Evolutionary conservation across 1,140 invertebrate species (phyloP).

Genomic region (Parapsyche elsis): DNA sequence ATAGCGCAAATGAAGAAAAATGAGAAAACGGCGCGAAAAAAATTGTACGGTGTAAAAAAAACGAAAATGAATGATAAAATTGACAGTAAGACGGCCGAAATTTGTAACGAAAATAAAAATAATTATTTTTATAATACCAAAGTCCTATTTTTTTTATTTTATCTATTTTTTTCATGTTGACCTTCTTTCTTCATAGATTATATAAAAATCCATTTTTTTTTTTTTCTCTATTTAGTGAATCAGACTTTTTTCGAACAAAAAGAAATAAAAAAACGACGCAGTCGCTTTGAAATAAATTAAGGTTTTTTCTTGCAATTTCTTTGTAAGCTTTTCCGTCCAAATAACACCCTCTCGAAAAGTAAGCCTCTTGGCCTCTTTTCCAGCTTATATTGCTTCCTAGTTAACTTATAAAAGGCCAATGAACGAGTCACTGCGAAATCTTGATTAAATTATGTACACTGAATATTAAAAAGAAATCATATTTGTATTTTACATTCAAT

Average conservation of each 20-base stretch:
- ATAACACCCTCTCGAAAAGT: not conserved
- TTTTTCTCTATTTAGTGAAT: too few relatives aligned
- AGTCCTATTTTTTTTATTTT: too few relatives aligned
- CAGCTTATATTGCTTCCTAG: not conserved
- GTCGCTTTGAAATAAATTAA: conserved; percentile 13
- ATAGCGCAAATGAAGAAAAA: conserved; percentile 10
- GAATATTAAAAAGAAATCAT: too few relatives aligned
- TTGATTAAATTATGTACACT: too few relatives aligned
- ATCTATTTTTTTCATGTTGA: too few relatives aligned
- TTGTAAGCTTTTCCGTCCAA: not conserved
- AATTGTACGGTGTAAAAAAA: not conserved
- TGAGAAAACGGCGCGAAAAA: not conserved
- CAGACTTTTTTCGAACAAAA: too few relatives aligned
- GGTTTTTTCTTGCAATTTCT: not conserved
- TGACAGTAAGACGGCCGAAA: not conserved
- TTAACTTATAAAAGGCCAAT: conserved; percentile 1
- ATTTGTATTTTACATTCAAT: too few relatives aligned
- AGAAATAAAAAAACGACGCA: not conserved
- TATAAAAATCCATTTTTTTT: too few relatives aligned
- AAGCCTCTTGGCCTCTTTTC: not conserved
- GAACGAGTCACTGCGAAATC: not conserved
- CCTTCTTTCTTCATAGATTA: too few relatives aligned
- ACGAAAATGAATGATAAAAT: not conserved
- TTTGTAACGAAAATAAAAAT: too few relatives aligned
- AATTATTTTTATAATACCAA: too few relatives aligned